Evolutionary conservation across 2,797 vertebrate species (phyloP).

Genomic region (Cynopterus sphinx): DNA sequence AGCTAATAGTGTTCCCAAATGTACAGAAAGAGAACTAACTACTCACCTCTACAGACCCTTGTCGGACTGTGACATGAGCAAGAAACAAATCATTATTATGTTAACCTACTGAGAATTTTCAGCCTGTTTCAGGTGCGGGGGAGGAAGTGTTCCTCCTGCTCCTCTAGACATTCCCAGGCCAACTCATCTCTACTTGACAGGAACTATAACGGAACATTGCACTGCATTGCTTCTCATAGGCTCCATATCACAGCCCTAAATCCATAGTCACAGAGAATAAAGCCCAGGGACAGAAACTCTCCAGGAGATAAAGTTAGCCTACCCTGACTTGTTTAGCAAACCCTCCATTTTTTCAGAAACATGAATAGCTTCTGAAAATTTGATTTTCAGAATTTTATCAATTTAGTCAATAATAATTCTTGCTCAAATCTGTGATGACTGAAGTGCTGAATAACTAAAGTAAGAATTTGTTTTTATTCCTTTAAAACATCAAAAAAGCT

Average conservation of each 20-base stretch:
- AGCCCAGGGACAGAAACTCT: background rate
- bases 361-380: background rate
- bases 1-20: background rate
- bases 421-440: background rate
- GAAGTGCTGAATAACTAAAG: background rate
- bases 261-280: background rate
- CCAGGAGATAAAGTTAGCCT: slow-evolving; percentile 22
- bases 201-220: background rate
- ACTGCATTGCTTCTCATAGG: background rate
- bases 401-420: background rate
- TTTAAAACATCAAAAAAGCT: background rate
- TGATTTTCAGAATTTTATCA: slow-evolving; percentile 23
- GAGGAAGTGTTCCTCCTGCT: background rate
- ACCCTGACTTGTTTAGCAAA: background rate
- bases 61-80: background rate
- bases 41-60: background rate
- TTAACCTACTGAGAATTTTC: background rate
- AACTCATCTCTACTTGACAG: background rate
- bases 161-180: background rate
- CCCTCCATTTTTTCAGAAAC: background rate
- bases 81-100: background rate
- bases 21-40: background rate
- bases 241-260: background rate
- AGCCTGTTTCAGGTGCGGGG: background rate
- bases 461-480: background rate